These are phyloP conservation scores for Oxytorus armatus DNA, from an alignment of 2,888 invertebrate genomes.

Conservation along the genomic window DNA sequence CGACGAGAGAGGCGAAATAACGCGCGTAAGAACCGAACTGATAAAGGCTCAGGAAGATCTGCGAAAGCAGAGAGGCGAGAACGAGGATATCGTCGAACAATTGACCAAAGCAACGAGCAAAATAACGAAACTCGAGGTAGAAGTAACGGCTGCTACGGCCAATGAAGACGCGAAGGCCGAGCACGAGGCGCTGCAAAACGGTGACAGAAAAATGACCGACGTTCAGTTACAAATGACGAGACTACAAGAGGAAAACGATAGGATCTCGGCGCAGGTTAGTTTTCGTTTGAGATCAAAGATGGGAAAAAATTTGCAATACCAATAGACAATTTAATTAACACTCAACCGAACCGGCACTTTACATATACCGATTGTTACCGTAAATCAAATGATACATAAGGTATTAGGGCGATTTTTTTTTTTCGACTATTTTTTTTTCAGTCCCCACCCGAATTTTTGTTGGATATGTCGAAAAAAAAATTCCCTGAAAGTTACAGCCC, in stretches of 20 bases:
- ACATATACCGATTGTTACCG: no score
- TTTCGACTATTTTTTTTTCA: no score
- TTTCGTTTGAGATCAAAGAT: no score
- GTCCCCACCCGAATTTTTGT: no score
- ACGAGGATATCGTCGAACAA: conserved; percentile 71
- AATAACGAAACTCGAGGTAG: conserved; percentile 70
- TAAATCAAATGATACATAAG: no score
- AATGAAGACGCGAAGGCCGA: conserved; percentile 71
- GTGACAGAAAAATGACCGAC: conserved; percentile 71
- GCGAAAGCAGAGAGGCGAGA: conserved; percentile 71
- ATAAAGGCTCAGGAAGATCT: conserved; percentile 71
- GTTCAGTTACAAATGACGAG: conserved; percentile 82
- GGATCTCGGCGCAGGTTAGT: conserved; percentile 84
- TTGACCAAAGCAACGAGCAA: conserved; percentile 72
- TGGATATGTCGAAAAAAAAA: no score
- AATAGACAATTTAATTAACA: no score
- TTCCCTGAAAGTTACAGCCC: no score
- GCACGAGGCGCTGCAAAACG: conserved; percentile 71
- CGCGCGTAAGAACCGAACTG: conserved; percentile 69
- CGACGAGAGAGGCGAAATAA: conserved; percentile 72
- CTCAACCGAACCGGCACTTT: no score
- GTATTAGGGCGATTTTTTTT: no score
- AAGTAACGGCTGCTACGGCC: conserved; percentile 65
- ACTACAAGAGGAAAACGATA: conserved; percentile 86
- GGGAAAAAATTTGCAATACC: no score